Percentiles rank a stretch among this genome's conserved stretches.
Conservation (phyloP, 2,888 invertebrate species). For the Poecilus cupreus region DNA sequence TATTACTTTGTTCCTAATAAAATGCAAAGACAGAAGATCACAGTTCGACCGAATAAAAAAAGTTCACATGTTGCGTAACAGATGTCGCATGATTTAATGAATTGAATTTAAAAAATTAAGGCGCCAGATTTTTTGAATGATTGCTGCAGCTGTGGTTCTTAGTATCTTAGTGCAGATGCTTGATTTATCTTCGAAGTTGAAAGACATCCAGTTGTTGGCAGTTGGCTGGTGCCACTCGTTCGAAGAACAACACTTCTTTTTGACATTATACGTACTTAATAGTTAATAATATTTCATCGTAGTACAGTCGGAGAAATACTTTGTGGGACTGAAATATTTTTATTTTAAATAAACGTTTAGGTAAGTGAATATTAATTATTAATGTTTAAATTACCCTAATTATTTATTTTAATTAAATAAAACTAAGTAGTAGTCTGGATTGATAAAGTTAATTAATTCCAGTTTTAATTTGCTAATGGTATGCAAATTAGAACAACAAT, state of each 20-base stretch:
- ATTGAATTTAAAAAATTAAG: conserved; percentile 44
- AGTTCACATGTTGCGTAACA: conserved; percentile 28
- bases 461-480: neutral
- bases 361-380: conserved; percentile 41
- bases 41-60: neutral
- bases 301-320: neutral
- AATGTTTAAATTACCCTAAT: neutral
- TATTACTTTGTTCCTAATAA: neutral
- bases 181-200: conserved; percentile 54
- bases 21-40: neutral
- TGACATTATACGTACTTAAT: neutral
- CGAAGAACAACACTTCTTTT: conserved; percentile 34
- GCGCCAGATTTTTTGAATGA: conserved; percentile 57
- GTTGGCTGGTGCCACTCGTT: conserved; percentile 54
- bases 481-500: neutral
- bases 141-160: conserved; percentile 33
- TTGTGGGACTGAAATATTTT: neutral
- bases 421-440: neutral
- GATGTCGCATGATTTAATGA: conserved; percentile 25
- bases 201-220: conserved; percentile 51
- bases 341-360: neutral
- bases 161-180: conserved; percentile 51
- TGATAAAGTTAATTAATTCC: neutral
- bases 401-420: neutral
- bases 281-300: neutral